Base-by-base conservation (phyloP, 2,888 invertebrate species). In the Ommatoiulus sabulosus region DNA sequence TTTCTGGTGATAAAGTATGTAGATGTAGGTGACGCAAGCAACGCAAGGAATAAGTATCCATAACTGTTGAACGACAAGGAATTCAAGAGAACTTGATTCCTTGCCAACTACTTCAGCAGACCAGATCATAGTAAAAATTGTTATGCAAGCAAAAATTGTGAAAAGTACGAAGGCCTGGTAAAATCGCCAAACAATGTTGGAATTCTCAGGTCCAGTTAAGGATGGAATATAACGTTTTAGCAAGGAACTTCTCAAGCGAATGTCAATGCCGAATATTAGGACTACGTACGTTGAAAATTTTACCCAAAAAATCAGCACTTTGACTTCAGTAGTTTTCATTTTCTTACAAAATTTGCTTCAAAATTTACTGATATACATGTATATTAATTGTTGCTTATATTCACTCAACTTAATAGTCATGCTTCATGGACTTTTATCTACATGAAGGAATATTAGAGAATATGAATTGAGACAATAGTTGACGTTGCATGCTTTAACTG, bases 191-290 rank as follows among this genome's bases (percentile, higher is more conserved):
- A 20, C 20, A 24, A 24, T 20, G 72, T 24, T 72, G 20, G 20
- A 24, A 8, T 72, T 72, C 0, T 20, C 3, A 3, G 24, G 1
- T 24, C 24, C 72, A 24, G 20, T 7, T 8, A 72, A 24, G 7
- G 10, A 20, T 20, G 24, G 20, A 72, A 72, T 72, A 4, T 4
- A 17, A n/a, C n/a, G n/a, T 5, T 3, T 17, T n/a, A n/a, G n/a
- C 5, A 5, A 3, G 35, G 43, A 7, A 6, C 15, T 20, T 44
- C 15, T 85, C 20, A 85, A 85, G 17, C 85, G 85, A 85, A 85
- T 85, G 46, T 85, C 85, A 10, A 85, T 85, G 85, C 85, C 85
- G 8, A 85, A 85, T 85, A 85, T 44, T 17, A 85, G 20, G 15
- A 85, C 46, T 12, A 44, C 44, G 15, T 44, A 72, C 3, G 72